These are phyloP conservation scores for Babyrousa celebensis DNA, from an alignment of 2,797 vertebrate species.

Conservation along the genomic window DNA sequence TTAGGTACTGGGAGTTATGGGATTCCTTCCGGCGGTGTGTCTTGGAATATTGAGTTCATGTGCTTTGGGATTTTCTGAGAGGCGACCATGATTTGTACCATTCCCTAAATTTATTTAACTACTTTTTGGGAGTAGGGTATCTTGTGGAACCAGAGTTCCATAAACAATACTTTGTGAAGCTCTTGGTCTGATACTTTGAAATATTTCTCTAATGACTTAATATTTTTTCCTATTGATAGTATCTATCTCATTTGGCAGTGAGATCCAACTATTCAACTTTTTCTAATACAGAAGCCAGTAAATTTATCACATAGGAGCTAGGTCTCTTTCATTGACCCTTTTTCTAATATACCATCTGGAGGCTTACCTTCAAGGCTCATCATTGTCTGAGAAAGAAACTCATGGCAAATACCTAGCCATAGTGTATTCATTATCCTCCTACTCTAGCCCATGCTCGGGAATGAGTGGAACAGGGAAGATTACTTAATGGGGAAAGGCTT, in stretches of 20 bases:
- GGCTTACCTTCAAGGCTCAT: background rate
- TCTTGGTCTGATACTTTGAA: background rate
- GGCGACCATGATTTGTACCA: background rate
- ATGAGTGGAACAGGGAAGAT: background rate
- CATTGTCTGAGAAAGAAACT: background rate
- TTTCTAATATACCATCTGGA: background rate
- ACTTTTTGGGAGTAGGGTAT: background rate
- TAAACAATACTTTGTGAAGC: background rate
- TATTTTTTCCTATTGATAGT: slow-evolving; percentile 40
- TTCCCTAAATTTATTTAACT: background rate
- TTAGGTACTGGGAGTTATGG: background rate
- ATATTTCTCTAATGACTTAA: slow-evolving; percentile 12
- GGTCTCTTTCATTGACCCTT: background rate
- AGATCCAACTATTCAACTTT: slow-evolving; percentile 14
- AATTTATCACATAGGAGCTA: background rate
- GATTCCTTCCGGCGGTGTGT: background rate
- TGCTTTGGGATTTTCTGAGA: slow-evolving; percentile 4
- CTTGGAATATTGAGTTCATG: background rate
- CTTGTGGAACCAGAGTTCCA: slow-evolving; percentile 6
- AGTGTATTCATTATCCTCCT: background rate
- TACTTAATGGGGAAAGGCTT: background rate
- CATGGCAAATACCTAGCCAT: background rate
- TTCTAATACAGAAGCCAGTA: background rate
- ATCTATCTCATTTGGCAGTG: background rate
- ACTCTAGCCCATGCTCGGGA: background rate